Conservation (phyloP, 2,888 invertebrate genomes). For the Ormyrus rosae region DNA sequence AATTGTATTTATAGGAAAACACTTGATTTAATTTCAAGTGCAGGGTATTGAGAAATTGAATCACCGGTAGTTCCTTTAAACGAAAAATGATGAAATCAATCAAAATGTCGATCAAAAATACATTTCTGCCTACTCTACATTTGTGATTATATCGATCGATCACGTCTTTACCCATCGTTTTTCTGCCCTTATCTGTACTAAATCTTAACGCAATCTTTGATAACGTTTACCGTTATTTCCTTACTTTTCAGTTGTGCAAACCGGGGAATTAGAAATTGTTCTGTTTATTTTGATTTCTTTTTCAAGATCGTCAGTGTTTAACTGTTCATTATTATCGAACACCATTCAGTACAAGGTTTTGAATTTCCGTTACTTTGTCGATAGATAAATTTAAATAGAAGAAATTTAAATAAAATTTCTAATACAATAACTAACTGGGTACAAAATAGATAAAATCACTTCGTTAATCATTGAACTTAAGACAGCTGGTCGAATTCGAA, state of each 20-base stretch:
- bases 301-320: neutral
- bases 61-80: neutral
- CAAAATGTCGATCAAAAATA: conserved; percentile 28
- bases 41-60: too few species aligned
- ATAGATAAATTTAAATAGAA: neutral
- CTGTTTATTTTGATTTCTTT: neutral
- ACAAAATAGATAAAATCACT: too few species aligned
- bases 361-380: conserved; percentile 20
- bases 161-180: conserved; percentile 6
- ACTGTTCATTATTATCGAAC: too few species aligned
- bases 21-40: too few species aligned
- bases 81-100: conserved; percentile 26
- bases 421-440: neutral
- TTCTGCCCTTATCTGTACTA: conserved; percentile 15
- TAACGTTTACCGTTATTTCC: too few species aligned
- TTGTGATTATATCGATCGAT: conserved; percentile 42
- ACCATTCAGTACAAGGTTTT: neutral
- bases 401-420: neutral
- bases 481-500: too few species aligned
- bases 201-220: neutral
- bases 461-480: too few species aligned
- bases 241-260: neutral
- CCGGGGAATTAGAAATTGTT: neutral
- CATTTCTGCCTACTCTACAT: neutral
- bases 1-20: too few species aligned